Evolutionary conservation across 2,888 invertebrate species (phyloP), one percentile per base, ranked within the genome.

Genomic region (Alsophila aescularia): DNA sequence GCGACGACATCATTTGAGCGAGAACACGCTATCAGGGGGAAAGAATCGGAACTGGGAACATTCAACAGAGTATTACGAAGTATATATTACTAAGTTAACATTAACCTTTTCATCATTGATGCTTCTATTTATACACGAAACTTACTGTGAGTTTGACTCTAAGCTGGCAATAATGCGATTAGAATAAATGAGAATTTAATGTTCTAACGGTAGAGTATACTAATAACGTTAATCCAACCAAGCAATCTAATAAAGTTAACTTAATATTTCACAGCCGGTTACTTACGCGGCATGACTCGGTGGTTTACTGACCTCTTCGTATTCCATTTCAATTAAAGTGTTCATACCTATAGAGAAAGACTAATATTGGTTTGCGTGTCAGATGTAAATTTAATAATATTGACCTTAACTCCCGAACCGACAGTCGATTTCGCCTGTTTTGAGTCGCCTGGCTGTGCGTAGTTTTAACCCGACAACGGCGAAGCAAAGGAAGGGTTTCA

Each of bases 341-440:
- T 41, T 15, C 43, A 39, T 47, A 40, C 47, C 44, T 51, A 31
- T 42, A 15, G 35, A 55, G 43, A 44, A 44, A 49, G 43, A 42
- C 15, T 35, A 16, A 48, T 60, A 56, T 60, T 44, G 72, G 74
- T 74, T 75, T 58, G 70, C 70, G 73, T 77, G 75, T 72, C 72
- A 59, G 48, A 54, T 65, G 70, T 64, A 73, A 75, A 74, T 78
- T 77, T 77, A 73, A 77, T 81, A 73, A 68, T 63, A 59, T 58
- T 70, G 73, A 77, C 73, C 74, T 69, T 47, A 58, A 57, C 68
- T 70, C 73, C 73, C 13, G 40, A 37, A 13, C 73, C 61, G 60
- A 62, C 67, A 52, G 51, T 50, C 44, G 53, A 64, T 81, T 80
- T 81, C 83, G 75, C 73, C 66, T 68, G 64, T 64, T 74, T 72